Evolutionary conservation across 2,888 invertebrate genomes (phyloP).

Genomic region (Cerastoderma edule): DNA sequence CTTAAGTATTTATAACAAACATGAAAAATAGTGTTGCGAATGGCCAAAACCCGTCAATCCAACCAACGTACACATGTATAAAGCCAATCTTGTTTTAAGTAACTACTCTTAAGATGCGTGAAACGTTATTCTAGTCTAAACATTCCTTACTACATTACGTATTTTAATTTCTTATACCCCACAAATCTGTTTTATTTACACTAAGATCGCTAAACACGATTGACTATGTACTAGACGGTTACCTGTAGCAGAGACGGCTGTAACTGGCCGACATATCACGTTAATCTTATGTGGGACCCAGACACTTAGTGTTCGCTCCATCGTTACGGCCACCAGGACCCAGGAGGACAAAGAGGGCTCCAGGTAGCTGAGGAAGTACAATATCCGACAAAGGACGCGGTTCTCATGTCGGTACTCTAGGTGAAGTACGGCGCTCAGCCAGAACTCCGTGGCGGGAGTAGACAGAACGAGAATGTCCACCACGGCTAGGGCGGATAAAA

Average conservation of each 20-base stretch:
- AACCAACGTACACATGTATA: too few relatives aligned
- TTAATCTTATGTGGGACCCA: conserved; percentile 60
- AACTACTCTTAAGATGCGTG: too few relatives aligned
- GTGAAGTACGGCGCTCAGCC: conserved; percentile 48
- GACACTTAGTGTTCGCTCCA: conserved; percentile 56
- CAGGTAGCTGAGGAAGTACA: conserved; percentile 43
- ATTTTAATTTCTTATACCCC: too few relatives aligned
- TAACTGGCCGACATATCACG: conserved; percentile 45
- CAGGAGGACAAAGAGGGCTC: conserved; percentile 57
- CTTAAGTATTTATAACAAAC: too few relatives aligned
- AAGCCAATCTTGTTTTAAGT: too few relatives aligned
- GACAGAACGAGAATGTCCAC: conserved; percentile 56
- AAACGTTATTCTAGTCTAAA: too few relatives aligned
- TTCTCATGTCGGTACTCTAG: conserved; percentile 35
- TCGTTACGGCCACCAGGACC: conserved; percentile 59
- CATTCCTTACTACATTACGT: too few relatives aligned
- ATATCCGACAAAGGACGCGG: conserved; percentile 42
- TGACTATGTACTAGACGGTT: neutral
- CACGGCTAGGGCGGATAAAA: conserved; percentile 52
- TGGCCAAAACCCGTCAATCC: too few relatives aligned
- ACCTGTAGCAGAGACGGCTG: conserved; percentile 39
- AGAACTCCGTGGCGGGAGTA: conserved; percentile 51
- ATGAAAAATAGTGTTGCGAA: too few relatives aligned
- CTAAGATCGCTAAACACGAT: too few relatives aligned
- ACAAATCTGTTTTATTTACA: too few relatives aligned